A percentile compares a stretch with the other conserved stretches of the same genome.
phyloP scores from a whole-genome alignment of 1,140 invertebrate genomes.

The Lordiphosa stackelbergi region DNA sequence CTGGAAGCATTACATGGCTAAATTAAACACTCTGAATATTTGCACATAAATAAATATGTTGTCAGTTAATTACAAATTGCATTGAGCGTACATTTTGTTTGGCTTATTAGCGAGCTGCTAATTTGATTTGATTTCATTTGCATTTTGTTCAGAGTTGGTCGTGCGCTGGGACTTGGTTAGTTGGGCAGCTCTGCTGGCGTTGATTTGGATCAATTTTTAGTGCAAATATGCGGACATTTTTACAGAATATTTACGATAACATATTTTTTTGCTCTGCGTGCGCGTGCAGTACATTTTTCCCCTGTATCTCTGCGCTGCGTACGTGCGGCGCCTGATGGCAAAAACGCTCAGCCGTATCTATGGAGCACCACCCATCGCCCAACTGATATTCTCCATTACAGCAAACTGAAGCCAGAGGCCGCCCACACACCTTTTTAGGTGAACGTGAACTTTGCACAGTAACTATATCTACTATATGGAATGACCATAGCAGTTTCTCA shows the following conservation, averaged over 20 bases:
- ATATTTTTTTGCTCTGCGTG: conserved; percentile 36
- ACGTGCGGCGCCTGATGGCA: conserved; percentile 2
- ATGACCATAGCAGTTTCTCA: conserved; percentile 64
- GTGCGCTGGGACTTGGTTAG: neutral
- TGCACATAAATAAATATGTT: conserved; percentile 71
- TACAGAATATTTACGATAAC: conserved; percentile 25
- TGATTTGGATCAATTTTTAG: conserved; percentile 57
- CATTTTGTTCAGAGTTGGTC: conserved; percentile 19
- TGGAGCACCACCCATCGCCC: conserved; percentile 17
- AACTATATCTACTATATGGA: conserved; percentile 25
- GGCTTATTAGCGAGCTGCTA: conserved; percentile 63
- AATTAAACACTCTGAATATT: conserved; percentile 47
- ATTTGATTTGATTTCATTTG: conserved; percentile 44
- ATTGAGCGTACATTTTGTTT: conserved; percentile 59
- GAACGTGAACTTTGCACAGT: conserved; percentile 51
- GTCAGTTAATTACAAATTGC: conserved; percentile 67
- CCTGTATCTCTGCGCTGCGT: neutral
- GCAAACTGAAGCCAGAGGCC: conserved; percentile 13
- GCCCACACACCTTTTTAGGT: conserved; percentile 46
- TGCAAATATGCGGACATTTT: conserved; percentile 35
- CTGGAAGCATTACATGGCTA: conserved; percentile 43
- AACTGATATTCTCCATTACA: conserved; percentile 51
- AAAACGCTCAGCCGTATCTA: neutral
- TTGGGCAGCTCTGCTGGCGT: conserved; percentile 1
- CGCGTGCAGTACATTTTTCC: conserved; percentile 29